Conservation (phyloP, 2,113 vertebrate genomes). For the Rhinolophus ferrumequinum region DNA sequence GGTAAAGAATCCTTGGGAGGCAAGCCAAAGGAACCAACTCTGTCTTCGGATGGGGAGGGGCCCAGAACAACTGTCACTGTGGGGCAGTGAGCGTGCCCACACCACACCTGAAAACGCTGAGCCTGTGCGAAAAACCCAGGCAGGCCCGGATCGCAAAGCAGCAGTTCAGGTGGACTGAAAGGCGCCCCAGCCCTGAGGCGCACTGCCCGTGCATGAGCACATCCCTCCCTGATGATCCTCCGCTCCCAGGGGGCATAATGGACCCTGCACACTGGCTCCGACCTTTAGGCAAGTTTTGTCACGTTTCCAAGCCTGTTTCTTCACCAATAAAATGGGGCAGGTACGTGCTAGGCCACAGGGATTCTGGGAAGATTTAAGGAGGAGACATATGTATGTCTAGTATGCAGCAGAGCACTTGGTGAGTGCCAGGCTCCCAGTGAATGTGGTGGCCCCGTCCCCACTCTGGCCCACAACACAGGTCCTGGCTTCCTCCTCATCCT, state of each 20-base stretch:
- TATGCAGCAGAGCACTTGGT: neutral
- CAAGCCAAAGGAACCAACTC: neutral
- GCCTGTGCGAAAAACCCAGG: neutral
- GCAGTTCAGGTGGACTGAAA: neutral
- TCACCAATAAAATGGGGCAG: neutral
- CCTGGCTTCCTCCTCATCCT: neutral
- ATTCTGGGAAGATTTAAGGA: neutral
- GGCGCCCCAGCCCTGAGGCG: neutral
- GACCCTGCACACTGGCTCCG: neutral
- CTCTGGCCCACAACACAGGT: neutral
- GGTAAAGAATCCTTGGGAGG: slow-evolving; percentile 39
- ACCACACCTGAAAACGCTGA: neutral
- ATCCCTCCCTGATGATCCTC: accelerated
- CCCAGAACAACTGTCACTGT: neutral
- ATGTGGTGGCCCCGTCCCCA: neutral
- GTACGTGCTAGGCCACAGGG: neutral
- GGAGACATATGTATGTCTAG: neutral
- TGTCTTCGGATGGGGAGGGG: neutral
- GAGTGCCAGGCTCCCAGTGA: neutral
- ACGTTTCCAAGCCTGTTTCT: neutral
- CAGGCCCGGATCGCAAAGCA: neutral
- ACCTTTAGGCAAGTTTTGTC: neutral
- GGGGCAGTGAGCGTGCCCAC: accelerated
- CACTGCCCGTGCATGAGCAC: too few species aligned
- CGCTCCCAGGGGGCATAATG: neutral